phyloP scores from a whole-genome alignment of 2,888 invertebrate species.

The Plebejus melissa region DNA sequence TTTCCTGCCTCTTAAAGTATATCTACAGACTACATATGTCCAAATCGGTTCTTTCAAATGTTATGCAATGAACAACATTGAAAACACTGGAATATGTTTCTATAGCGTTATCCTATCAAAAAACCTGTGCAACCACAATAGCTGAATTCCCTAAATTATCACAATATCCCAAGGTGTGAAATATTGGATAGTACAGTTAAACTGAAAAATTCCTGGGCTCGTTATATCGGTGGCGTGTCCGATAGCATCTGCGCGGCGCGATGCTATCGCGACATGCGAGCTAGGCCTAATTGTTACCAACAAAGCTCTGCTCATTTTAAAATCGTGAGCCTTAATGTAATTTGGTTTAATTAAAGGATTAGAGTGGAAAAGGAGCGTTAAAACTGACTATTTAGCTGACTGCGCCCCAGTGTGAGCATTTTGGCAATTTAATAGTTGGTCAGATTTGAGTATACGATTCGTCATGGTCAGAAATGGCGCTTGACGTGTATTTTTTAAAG shows the following conservation, averaged over 20 bases:
- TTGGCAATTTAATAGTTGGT: not conserved
- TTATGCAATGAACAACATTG: too few species aligned
- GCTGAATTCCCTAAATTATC: not conserved
- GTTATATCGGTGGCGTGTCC: slow-evolving; percentile 42
- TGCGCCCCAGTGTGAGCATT: too few species aligned
- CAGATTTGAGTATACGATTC: not conserved
- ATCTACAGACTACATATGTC: too few species aligned
- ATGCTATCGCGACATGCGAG: slow-evolving; percentile 57
- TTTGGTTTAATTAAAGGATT: slow-evolving; percentile 5
- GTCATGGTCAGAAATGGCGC: too few species aligned
- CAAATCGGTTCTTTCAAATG: too few species aligned
- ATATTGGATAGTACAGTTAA: slow-evolving; percentile 18
- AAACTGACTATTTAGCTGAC: not conserved
- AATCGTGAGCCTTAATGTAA: slow-evolving; percentile 7
- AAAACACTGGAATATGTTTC: too few species aligned
- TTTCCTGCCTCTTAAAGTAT: too few species aligned
- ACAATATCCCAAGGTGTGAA: not conserved
- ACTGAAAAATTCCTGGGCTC: slow-evolving; percentile 18
- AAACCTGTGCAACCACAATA: too few species aligned
- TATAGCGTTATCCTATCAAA: too few species aligned
- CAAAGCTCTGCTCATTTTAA: slow-evolving; percentile 3
- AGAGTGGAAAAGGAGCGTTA: not conserved
- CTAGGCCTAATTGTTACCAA: slow-evolving; percentile 57
- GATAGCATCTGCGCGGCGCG: slow-evolving; percentile 58
- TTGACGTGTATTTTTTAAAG: too few species aligned